Evolutionary conservation across 2,113 vertebrate genomes (phyloP).

Genomic region (Phylloscopus whistleri): DNA sequence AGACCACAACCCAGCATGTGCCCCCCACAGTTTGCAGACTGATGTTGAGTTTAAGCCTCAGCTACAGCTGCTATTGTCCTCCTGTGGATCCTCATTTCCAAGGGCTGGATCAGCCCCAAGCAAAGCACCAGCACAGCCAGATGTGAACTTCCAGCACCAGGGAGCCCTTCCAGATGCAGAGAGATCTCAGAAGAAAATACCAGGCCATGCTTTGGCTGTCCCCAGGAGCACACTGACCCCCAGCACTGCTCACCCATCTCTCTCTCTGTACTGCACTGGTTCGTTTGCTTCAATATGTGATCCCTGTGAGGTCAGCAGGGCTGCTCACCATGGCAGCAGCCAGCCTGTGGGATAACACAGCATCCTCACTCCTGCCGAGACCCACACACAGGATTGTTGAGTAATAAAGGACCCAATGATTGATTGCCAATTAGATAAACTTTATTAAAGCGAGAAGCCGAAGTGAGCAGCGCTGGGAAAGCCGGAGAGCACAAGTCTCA

Average conservation of each 20-base stretch:
- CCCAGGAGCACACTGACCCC: background rate
- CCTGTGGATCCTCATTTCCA: background rate
- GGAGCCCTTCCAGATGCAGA: background rate
- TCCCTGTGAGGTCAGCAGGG: background rate
- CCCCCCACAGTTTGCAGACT: background rate
- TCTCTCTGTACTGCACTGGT: background rate
- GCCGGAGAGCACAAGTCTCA: too few relatives aligned
- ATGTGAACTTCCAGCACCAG: background rate
- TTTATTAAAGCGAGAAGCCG: too few relatives aligned
- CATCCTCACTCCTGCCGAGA: background rate
- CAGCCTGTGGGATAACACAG: rapidly evolving
- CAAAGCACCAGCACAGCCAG: background rate
- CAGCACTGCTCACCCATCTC: background rate
- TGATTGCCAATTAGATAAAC: too few relatives aligned
- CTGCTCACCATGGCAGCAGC: background rate
- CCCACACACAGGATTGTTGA: rapidly evolving
- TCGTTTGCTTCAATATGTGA: background rate
- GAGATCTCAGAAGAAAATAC: background rate
- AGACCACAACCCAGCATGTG: background rate
- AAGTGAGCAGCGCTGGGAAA: too few relatives aligned
- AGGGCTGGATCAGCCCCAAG: background rate
- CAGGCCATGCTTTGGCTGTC: background rate
- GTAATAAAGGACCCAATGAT: too few relatives aligned
- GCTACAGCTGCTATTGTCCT: background rate
- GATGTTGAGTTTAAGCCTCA: background rate